Evolutionary conservation across 2,113 vertebrate species (phyloP).

Genomic region (Proteles cristata): DNA sequence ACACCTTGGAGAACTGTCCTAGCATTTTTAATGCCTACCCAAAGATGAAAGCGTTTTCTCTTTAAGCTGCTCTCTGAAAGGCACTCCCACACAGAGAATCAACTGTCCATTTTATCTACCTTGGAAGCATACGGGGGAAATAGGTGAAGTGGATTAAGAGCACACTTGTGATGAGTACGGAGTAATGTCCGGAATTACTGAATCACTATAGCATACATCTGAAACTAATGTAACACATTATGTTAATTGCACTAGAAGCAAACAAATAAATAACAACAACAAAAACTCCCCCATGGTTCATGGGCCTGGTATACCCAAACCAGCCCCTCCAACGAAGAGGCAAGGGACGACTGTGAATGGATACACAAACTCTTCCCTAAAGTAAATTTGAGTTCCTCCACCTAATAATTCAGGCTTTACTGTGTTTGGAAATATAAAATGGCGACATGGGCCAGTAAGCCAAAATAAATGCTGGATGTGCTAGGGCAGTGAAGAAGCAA

Average conservation of each 20-base stretch:
- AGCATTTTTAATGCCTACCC: conserved; percentile 3
- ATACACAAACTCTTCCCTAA: conserved; percentile 74
- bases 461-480: conserved; percentile 75
- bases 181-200: neutral
- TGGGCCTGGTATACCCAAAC: neutral
- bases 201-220: neutral
- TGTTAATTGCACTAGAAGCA: neutral
- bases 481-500: conserved; percentile 48
- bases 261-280: neutral
- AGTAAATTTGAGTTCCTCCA: conserved; percentile 70
- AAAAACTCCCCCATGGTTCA: neutral
- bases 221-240: neutral
- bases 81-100: neutral
- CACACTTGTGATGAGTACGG: neutral
- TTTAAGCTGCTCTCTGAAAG: neutral
- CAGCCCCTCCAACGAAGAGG: neutral
- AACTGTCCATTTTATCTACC: neutral
- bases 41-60: neutral
- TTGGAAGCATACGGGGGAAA: neutral
- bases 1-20: neutral
- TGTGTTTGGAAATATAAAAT: conserved; percentile 60
- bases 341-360: conserved; percentile 61
- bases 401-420: conserved; percentile 75
- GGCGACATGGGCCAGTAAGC: conserved; percentile 61
- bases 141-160: neutral